Conservation (phyloP, 2,797 vertebrate genomes). For the Epinephelus malabaricus region DNA sequence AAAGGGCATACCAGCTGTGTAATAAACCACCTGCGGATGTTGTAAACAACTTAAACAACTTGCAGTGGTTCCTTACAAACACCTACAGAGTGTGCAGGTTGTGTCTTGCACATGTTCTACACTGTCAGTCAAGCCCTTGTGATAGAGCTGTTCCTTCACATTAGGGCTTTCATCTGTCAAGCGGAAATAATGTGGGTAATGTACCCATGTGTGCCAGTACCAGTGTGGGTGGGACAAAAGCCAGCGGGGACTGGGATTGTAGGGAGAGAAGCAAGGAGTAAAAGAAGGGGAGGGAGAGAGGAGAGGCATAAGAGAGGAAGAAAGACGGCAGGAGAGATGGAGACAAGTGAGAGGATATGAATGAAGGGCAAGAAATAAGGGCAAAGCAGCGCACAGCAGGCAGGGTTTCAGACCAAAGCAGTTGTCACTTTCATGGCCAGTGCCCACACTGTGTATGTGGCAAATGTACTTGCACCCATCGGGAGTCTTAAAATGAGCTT, state of each 20-base stretch:
- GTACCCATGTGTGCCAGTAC: slow-evolving; percentile 6
- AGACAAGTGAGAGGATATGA: background rate
- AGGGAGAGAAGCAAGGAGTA: background rate
- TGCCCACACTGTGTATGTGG: too few relatives aligned
- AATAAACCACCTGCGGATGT: too few relatives aligned
- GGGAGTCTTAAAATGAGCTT: background rate
- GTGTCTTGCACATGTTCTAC: background rate
- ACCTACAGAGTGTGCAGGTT: background rate
- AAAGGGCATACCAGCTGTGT: background rate
- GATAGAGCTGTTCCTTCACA: slow-evolving; percentile 22
- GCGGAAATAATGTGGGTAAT: slow-evolving; percentile 14
- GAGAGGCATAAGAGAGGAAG: background rate
- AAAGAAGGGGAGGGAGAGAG: background rate
- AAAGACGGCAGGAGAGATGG: background rate
- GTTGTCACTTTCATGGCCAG: too few relatives aligned
- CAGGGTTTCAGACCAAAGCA: too few relatives aligned
- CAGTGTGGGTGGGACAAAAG: background rate
- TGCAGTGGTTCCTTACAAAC: background rate
- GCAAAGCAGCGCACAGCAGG: too few relatives aligned
- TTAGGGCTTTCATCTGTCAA: slow-evolving; percentile 18
- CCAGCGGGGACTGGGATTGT: background rate
- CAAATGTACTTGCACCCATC: too few relatives aligned
- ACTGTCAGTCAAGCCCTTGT: background rate
- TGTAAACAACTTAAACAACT: background rate
- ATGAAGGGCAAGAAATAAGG: background rate